Base-by-base conservation (phyloP, 2,113 vertebrate species). In the Phalacrocorax aristotelis region DNA sequence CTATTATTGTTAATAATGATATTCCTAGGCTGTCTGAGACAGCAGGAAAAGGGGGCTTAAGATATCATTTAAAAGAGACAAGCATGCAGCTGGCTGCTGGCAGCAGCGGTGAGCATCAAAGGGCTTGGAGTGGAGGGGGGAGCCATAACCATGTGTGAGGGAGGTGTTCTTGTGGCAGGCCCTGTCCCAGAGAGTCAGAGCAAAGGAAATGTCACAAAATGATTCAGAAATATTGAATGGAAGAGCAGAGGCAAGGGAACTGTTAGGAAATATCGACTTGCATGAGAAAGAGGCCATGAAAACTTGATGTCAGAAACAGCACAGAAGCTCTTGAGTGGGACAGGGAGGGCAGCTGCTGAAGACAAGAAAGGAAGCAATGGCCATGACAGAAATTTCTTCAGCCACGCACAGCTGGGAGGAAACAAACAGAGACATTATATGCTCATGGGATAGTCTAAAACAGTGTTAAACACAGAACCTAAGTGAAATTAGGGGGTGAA, bases 41-140 rank as follows among this genome's bases (percentile, higher is more conserved):
- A 80, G 87, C 66, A 87, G 97, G 89, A 91, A 95, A 89, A 85
- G 13, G 30, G 44, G 40, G 74, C 55, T 94, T 93, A 91, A 89
- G 69, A 38, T 30, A 87, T 55, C 23, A 34, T 93, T 89, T 80
- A 83, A 66, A 76, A 87, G 44, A 90, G 83, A 87, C 36, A 25
- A 83, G 87, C 49, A 30, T 83, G 34, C 89, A 95, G 91, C 87
- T 95, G 91, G 96, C 76, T 91, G 69, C 87, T 89, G 89, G 89
- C 87, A 93, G 54, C 54, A 87, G 70, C 11, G 5, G 58, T 42
- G 66, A 96, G 71, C 87, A 96, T 94, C 84, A 88, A 96, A 95
- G 81, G 46, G 66, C n/a, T 76, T 62, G 75, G n/a, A 21, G n/a
- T 4, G 13, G 58, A 93, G 69, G 8, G 10, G 34, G 40, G 66